phyloP scores from a whole-genome alignment of 1,140 invertebrate species.

The Yoshiicerus persimilis region DNA sequence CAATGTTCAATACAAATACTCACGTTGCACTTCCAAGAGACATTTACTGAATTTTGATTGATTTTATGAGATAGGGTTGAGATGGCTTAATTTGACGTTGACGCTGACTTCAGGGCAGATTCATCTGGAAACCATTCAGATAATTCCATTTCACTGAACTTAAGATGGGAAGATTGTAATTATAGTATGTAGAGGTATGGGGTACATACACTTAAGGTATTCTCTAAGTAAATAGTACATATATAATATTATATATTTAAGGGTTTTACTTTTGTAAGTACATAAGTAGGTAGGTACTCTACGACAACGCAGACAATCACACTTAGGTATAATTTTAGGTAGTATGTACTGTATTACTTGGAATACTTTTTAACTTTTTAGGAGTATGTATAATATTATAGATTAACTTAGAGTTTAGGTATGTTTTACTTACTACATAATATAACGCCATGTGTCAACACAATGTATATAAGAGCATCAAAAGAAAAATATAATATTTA shows the following conservation, averaged over 20 bases:
- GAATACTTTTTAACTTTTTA: not conserved
- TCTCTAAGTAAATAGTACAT: not conserved
- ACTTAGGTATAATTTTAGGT: constrained; percentile 3
- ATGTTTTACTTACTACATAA: not conserved
- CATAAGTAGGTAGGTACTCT: constrained; percentile 1
- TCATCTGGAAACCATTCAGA: not conserved
- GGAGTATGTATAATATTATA: not conserved
- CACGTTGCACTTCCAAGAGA: not conserved
- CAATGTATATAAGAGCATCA: not conserved
- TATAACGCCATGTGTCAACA: not conserved
- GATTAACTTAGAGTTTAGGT: not conserved
- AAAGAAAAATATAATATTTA: constrained; percentile 7
- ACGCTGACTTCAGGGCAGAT: not conserved
- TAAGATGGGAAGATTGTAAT: not conserved
- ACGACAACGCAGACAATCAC: constrained; percentile 2
- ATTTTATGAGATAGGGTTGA: not conserved
- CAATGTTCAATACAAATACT: constrained; percentile 17
- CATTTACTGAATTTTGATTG: not conserved
- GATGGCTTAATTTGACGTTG: not conserved
- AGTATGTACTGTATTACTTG: not conserved
- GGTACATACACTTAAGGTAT: not conserved
- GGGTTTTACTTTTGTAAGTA: not conserved
- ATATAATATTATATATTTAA: not conserved
- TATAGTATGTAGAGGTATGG: not conserved
- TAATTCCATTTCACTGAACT: not conserved